phyloP scores from a whole-genome alignment of 2,113 vertebrate genomes.

The Petrocephalus zakoni region DNA sequence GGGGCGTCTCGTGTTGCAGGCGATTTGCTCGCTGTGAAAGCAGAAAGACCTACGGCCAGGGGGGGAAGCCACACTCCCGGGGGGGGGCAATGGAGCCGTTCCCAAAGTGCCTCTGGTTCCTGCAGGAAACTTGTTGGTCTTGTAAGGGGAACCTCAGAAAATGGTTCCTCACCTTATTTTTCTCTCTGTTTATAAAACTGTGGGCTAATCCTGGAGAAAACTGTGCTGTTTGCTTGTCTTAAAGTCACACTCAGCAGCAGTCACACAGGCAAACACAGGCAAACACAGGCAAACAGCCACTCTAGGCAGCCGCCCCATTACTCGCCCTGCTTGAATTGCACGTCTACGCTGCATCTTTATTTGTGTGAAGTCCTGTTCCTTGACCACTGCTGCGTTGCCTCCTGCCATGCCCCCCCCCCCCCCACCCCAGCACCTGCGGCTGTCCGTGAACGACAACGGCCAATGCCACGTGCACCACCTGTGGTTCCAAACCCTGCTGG shows the following conservation, averaged over 20 bases:
- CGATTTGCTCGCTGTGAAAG: background rate
- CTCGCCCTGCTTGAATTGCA: background rate
- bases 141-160: background rate
- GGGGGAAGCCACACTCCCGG: background rate
- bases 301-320: background rate
- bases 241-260: background rate
- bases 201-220: background rate
- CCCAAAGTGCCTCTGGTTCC: background rate
- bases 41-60: background rate
- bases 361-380: background rate
- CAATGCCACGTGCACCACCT: conserved; percentile 78
- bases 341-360: background rate
- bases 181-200: background rate
- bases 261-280: background rate
- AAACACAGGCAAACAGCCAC: background rate
- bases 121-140: background rate
- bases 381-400: background rate
- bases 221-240: background rate
- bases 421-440: conserved; percentile 65
- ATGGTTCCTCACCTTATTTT: background rate
- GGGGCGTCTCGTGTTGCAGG: background rate
- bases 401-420: background rate
- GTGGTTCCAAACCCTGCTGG: conserved; percentile 77
- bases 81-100: background rate
- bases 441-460: conserved; percentile 71